phyloP scores from a whole-genome alignment of 2,888 invertebrate genomes.

The Lepidocyrtinus sp. region DNA sequence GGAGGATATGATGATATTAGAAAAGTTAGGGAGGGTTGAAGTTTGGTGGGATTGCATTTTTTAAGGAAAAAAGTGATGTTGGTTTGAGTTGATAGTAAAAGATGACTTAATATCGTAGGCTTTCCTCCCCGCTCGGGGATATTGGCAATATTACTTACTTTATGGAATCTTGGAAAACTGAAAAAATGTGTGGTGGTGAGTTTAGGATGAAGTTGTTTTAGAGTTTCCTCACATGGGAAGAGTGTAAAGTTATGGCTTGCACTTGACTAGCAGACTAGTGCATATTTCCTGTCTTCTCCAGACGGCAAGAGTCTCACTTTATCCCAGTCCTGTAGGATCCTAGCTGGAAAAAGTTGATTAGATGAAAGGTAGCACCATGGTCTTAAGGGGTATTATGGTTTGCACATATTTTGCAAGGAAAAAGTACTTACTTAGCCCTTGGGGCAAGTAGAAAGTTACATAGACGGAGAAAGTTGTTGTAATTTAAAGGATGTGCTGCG shows the following conservation, averaged over 20 bases:
- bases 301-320: too few relatives aligned
- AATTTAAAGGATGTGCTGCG: slow-evolving; percentile 7
- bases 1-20: too few relatives aligned
- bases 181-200: too few relatives aligned
- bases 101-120: background rate
- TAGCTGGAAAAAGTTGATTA: slow-evolving; percentile 9
- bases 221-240: too few relatives aligned
- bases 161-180: background rate
- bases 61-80: background rate
- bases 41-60: too few relatives aligned
- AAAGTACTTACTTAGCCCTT: background rate
- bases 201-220: background rate
- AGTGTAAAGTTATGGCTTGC: slow-evolving; percentile 8
- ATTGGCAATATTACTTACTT: slow-evolving; percentile 7
- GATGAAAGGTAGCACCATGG: too few relatives aligned
- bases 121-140: slow-evolving; percentile 8
- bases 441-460: background rate
- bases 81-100: slow-evolving; percentile 1
- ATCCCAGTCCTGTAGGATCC: background rate
- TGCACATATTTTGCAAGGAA: background rate
- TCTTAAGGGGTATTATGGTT: slow-evolving; percentile 1
- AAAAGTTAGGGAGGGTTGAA: too few relatives aligned
- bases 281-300: too few relatives aligned
- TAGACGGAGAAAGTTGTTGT: background rate
- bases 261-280: too few relatives aligned